phyloP scores from a whole-genome alignment of 1,140 invertebrate genomes.

The Campoletis sonorensis region DNA sequence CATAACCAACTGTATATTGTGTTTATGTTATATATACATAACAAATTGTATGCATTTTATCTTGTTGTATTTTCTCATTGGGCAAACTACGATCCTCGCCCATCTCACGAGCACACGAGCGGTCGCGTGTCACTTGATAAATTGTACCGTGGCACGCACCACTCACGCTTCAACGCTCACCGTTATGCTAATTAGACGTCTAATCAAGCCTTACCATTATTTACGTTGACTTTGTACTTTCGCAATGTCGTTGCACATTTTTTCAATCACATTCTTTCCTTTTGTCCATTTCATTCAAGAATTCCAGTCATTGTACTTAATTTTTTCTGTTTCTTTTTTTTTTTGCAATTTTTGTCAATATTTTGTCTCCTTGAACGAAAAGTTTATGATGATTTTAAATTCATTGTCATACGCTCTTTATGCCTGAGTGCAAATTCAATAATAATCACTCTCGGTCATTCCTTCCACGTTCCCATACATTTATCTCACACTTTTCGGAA shows the following conservation, averaged over 20 bases:
- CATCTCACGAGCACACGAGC: background rate
- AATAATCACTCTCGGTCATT: too few species aligned
- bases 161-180: slow-evolving; percentile 28
- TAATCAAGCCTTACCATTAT: slow-evolving; percentile 59
- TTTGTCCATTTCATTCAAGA: background rate
- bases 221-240: slow-evolving; percentile 47
- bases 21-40: background rate
- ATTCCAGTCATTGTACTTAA: too few species aligned
- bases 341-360: too few species aligned
- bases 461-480: background rate
- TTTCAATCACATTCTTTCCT: background rate
- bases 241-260: background rate
- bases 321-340: too few species aligned
- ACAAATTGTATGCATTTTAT: slow-evolving; percentile 12
- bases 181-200: slow-evolving; percentile 66
- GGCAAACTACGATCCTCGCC: background rate
- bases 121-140: slow-evolving; percentile 55
- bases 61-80: slow-evolving; percentile 25
- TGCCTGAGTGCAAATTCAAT: too few species aligned
- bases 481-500: background rate
- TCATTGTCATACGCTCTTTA: too few species aligned
- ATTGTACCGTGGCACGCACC: slow-evolving; percentile 60
- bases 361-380: too few species aligned
- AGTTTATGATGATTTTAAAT: too few species aligned
- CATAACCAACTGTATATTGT: background rate